phyloP scores from a whole-genome alignment of 2,113 vertebrate species.

The Piprites chloris region DNA sequence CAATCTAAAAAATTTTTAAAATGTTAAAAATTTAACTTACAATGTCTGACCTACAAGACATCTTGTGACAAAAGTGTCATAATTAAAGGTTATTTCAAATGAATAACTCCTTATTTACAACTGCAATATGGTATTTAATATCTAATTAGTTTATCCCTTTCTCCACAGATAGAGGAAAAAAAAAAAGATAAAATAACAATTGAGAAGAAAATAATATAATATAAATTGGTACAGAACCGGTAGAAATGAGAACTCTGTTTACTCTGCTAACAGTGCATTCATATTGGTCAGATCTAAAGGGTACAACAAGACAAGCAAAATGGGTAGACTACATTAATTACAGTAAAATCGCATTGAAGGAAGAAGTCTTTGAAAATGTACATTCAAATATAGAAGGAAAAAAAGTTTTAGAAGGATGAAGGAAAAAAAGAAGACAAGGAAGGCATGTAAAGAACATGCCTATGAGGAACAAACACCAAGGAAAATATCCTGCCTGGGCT shows the following conservation, averaged over 20 bases:
- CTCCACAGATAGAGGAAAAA: not conserved
- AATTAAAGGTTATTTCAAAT: constrained; percentile 25
- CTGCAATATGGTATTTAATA: not conserved
- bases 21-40: not conserved
- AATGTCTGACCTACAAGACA: not conserved
- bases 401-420: not conserved
- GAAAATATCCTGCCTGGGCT: not conserved
- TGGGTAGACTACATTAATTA: not conserved
- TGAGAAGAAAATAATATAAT: not conserved
- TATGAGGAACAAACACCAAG: not conserved
- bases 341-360: not conserved
- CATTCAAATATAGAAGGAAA: not conserved
- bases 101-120: not conserved
- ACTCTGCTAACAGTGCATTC: not conserved
- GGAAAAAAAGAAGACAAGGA: not conserved
- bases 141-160: not conserved
- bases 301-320: not conserved
- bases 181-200: not conserved
- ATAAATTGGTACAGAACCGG: not conserved
- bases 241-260: not conserved
- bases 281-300: not conserved
- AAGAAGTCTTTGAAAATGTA: not conserved
- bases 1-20: not conserved
- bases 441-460: not conserved
- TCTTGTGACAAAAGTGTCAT: not conserved